A percentile compares a stretch with the other conserved stretches of the same genome.
Evolutionary conservation across 2,888 invertebrate genomes (phyloP).

Genomic region (Cordilura impudica): DNA sequence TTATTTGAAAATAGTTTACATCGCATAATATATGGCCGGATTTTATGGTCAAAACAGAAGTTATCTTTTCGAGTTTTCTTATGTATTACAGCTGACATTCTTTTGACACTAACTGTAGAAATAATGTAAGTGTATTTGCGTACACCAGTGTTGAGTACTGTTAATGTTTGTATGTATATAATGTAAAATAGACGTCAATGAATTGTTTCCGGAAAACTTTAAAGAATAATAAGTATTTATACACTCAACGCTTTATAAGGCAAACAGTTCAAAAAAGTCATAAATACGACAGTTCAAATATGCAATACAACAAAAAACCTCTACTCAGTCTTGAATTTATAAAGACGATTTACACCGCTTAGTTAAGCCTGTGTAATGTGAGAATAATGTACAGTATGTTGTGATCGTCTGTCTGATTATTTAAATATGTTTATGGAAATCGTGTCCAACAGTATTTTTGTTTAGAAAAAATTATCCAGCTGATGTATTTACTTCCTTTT

Average conservation of each 20-base stretch:
- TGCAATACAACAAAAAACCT: background rate
- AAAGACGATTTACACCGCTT: constrained; percentile 18
- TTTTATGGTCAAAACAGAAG: too few relatives aligned
- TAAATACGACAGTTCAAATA: constrained; percentile 21
- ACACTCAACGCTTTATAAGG: constrained; percentile 46
- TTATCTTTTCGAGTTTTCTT: too few relatives aligned
- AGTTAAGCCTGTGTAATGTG: constrained; percentile 12
- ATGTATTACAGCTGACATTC: too few relatives aligned
- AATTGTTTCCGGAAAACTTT: constrained; percentile 59
- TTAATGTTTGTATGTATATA: too few relatives aligned
- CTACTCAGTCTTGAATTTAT: too few relatives aligned
- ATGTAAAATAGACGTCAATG: constrained; percentile 55
- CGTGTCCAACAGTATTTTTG: too few relatives aligned
- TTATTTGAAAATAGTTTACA: too few relatives aligned
- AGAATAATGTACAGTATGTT: constrained; percentile 4
- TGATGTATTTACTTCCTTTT: too few relatives aligned
- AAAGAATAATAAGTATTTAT: constrained; percentile 8
- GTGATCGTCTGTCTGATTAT: constrained; percentile 30
- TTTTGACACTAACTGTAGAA: too few relatives aligned
- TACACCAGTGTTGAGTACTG: too few relatives aligned
- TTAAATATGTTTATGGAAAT: background rate
- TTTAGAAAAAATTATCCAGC: too few relatives aligned
- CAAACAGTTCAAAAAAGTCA: constrained; percentile 46
- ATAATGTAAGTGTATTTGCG: constrained; percentile 1
- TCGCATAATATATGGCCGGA: too few relatives aligned